Conservation (phyloP, 1,140 invertebrate species). For the Neotoxoptera formosana region DNA sequence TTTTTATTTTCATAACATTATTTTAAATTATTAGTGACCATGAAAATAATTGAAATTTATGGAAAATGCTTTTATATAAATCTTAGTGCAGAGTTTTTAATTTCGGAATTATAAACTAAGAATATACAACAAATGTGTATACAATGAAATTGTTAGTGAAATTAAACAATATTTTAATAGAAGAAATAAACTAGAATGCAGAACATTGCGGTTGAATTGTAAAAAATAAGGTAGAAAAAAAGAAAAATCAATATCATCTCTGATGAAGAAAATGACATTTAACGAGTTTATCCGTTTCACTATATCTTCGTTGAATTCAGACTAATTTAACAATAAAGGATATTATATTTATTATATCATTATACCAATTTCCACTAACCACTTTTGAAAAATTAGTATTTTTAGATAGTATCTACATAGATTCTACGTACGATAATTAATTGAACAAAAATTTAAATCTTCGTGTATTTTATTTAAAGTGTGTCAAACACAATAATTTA, state of each 20-base stretch:
- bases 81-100: not conserved
- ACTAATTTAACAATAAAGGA: not conserved
- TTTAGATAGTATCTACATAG: not conserved
- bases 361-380: not conserved
- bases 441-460: not conserved
- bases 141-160: not conserved
- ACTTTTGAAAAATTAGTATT: not conserved
- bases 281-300: not conserved
- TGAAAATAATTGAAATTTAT: not conserved
- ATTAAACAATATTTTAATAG: not conserved
- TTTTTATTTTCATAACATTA: slow-evolving; percentile 7
- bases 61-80: not conserved
- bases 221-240: not conserved
- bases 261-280: not conserved
- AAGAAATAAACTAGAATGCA: not conserved
- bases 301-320: not conserved
- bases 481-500: not conserved
- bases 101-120: not conserved
- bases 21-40: not conserved
- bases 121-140: not conserved
- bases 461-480: not conserved
- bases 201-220: not conserved
- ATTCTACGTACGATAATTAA: too few species aligned
- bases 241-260: slow-evolving; percentile 8
- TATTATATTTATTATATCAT: not conserved